Evolutionary conservation across 2,113 vertebrate genomes (phyloP).

Genomic region (Protobothrops mucrosquamatus): DNA sequence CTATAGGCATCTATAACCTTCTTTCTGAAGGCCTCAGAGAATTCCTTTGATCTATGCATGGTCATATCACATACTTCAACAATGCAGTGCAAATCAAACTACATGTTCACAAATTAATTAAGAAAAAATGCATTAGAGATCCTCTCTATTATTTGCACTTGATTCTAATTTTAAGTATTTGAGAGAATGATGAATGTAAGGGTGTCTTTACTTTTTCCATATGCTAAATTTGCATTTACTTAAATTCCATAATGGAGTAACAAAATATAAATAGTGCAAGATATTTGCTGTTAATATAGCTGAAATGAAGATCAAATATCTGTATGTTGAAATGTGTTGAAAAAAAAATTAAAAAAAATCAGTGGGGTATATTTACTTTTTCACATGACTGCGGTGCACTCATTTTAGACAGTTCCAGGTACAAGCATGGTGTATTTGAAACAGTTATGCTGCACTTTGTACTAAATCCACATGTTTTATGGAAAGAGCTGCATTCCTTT

Average conservation of each 20-base stretch:
- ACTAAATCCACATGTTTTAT: background rate
- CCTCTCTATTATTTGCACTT: background rate
- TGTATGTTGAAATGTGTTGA: background rate
- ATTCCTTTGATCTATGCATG: background rate
- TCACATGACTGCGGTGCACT: background rate
- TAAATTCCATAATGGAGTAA: background rate
- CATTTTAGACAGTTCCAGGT: background rate
- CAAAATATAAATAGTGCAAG: background rate
- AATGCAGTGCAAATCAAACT: background rate
- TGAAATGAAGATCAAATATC: background rate
- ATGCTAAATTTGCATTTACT: background rate
- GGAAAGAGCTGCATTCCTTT: background rate
- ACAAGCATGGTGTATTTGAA: background rate
- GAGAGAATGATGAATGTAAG: background rate
- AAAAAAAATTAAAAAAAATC: background rate
- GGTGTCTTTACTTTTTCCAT: background rate
- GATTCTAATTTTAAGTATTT: background rate
- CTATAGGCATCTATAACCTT: background rate
- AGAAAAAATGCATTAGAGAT: background rate
- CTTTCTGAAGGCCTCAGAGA: background rate
- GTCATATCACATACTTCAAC: background rate
- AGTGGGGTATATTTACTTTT: background rate
- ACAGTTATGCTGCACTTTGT: background rate
- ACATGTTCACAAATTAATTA: background rate
- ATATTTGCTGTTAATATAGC: background rate